phyloP scores from a whole-genome alignment of 2,888 invertebrate species.

The Drosophila vallismaia region DNA sequence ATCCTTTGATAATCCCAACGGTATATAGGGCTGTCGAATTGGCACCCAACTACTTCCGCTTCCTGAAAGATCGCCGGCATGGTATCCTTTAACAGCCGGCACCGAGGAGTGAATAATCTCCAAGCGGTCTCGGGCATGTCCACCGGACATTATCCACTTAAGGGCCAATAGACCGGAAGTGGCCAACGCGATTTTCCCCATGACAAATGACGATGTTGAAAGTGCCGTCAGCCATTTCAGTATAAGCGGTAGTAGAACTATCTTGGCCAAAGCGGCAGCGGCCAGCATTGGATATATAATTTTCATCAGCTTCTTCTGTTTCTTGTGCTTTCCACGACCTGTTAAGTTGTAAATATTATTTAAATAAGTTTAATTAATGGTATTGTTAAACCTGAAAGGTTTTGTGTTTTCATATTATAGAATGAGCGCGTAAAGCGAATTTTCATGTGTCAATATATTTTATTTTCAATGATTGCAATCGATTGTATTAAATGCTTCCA shows the following conservation, averaged over 20 bases:
- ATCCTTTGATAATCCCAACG: conserved; percentile 61
- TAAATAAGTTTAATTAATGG: too few species aligned
- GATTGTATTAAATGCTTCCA: too few species aligned
- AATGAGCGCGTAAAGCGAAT: too few species aligned
- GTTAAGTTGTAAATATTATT: too few species aligned
- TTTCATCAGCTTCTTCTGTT: conserved; percentile 85
- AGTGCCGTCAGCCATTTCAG: conserved; percentile 88
- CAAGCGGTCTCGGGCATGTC: conserved; percentile 64
- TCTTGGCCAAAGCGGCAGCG: conserved; percentile 87
- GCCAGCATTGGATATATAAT: conserved; percentile 87
- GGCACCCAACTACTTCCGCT: conserved; percentile 71
- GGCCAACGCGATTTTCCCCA: conserved; percentile 82
- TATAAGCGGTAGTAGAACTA: conserved; percentile 88
- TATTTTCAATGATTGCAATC: too few species aligned
- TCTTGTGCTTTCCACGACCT: conserved; percentile 79
- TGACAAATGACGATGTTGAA: conserved; percentile 85
- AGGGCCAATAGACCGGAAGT: conserved; percentile 78
- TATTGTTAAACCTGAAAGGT: too few species aligned
- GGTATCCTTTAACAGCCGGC: conserved; percentile 51
- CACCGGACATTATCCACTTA: conserved; percentile 74
- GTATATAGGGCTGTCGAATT: conserved; percentile 66
- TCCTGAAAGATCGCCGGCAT: conserved; percentile 51
- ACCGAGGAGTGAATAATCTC: conserved; percentile 74
- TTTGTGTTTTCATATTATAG: too few species aligned
- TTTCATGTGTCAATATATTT: too few species aligned